Base-by-base conservation (phyloP, 1,140 invertebrate species). In the Plectrocnemia conspersa region DNA sequence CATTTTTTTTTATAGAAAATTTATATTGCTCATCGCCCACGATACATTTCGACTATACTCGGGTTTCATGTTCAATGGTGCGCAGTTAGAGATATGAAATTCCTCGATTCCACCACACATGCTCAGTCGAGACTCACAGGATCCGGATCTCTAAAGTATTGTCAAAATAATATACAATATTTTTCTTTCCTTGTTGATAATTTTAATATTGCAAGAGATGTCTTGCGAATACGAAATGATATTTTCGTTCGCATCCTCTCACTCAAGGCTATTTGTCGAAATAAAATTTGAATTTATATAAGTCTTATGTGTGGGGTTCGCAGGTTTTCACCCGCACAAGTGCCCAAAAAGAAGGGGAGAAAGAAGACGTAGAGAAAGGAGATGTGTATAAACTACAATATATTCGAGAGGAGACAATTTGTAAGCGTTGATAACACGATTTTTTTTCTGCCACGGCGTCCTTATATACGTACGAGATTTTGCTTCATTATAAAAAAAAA, bases 261-360 rank as follows among this genome's bases (percentile, higher is more conserved):
- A 41, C 45, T 56, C 35, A 18, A 27, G 29, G 46, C 54, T 56
- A 56, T 56, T 56, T 56, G 54, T 49, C 35, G 54, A 56, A 56
- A 56, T 56, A 56, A 56, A 56, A 56, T 56, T 56, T 56, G 54
- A 56, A 56, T 56, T 56, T 56, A 56, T 56, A 49, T 42, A 49
- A 42, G 33, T 49, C 33, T 29, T 11, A n/a, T 27, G 27, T 24
- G 44, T 21, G 23, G 19, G 23, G 13, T n/a, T 47, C 27, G 36
- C 47, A 22, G 23, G 32, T 50, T 38, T 32, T 33, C 47, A 11
- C 33, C 13, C 22, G 38, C 21, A 38, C 29, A 9, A 45, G 23
- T 45, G 21, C 11, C 10, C 3, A 24, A 29, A 44, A 10, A 44
- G 3, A 18, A 22, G n/a, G 32, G 13, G 19, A 50, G 16, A n/a